These are phyloP conservation scores for Callitettix versicolor DNA, from an alignment of 1,140 invertebrate genomes.

Conservation along the genomic window DNA sequence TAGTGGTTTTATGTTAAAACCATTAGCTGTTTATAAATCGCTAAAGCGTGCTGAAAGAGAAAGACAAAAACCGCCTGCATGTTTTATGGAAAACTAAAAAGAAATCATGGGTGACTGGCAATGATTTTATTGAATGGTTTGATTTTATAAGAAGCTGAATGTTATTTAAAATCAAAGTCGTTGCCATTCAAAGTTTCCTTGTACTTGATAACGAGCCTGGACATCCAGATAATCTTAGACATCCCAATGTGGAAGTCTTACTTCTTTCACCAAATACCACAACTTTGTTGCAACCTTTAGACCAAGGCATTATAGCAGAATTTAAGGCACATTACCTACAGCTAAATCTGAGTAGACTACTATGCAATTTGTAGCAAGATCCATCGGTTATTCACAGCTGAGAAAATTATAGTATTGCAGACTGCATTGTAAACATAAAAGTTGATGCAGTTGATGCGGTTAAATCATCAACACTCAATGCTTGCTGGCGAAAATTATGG, in stretches of 20 bases:
- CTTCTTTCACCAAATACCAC: constrained; percentile 28
- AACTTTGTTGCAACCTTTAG: constrained; percentile 31
- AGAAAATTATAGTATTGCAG: background rate
- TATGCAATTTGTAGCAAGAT: background rate
- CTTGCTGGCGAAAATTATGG: background rate
- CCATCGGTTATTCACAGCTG: background rate
- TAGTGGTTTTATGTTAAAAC: constrained; percentile 27
- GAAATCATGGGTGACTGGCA: constrained; percentile 30
- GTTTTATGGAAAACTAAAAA: constrained; percentile 32
- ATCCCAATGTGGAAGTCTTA: constrained; percentile 32
- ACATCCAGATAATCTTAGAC: constrained; percentile 28
- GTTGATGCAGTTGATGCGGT: background rate
- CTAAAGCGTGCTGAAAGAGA: constrained; percentile 20
- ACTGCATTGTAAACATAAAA: background rate
- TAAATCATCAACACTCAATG: background rate
- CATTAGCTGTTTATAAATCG: constrained; percentile 25
- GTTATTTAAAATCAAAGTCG: constrained; percentile 28
- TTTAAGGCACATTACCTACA: background rate
- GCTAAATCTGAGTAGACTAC: too few relatives aligned
- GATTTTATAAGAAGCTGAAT: constrained; percentile 26
- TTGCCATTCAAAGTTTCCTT: constrained; percentile 35
- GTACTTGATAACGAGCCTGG: constrained; percentile 36
- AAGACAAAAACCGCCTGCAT: constrained; percentile 26
- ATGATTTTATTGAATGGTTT: constrained; percentile 32
- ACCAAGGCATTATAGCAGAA: constrained; percentile 33